phyloP scores from a whole-genome alignment of 2,113 vertebrate genomes.

The Terrapene triunguis region DNA sequence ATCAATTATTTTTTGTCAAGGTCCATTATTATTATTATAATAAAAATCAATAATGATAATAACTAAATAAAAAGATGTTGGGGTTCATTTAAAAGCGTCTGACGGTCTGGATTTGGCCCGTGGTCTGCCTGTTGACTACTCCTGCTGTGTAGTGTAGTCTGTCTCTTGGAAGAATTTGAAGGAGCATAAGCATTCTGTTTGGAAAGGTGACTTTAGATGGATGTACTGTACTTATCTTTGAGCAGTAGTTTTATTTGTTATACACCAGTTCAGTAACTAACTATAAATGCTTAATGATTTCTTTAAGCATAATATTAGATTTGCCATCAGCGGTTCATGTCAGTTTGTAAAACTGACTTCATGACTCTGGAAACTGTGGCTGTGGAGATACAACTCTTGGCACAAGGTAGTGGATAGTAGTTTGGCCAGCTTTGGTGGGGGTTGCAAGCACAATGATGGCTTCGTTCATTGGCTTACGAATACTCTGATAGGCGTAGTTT shows the following conservation, averaged over 20 bases:
- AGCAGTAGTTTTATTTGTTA: constrained; percentile 7
- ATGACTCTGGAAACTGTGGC: constrained; percentile 37
- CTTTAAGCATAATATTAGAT: constrained; percentile 1
- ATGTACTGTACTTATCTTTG: neutral
- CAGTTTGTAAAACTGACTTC: constrained; percentile 53
- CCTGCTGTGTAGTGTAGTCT: neutral
- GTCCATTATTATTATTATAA: neutral
- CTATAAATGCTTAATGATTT: constrained; percentile 21
- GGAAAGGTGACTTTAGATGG: neutral
- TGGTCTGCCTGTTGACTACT: neutral
- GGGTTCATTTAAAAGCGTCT: neutral
- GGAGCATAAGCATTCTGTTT: neutral
- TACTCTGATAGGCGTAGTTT: neutral
- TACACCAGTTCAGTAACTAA: constrained; percentile 36
- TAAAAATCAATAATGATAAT: neutral
- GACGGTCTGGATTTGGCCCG: neutral
- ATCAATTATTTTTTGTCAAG: neutral
- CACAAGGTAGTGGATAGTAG: neutral
- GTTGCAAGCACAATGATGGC: fast-evolving
- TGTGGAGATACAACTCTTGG: constrained; percentile 35
- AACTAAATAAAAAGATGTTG: neutral
- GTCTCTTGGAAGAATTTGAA: neutral
- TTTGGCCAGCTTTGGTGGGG: neutral
- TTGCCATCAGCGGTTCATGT: constrained; percentile 54
- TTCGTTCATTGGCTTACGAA: neutral